phyloP scores from a whole-genome alignment of 1,140 invertebrate genomes.

The Archivesica marissinica region DNA sequence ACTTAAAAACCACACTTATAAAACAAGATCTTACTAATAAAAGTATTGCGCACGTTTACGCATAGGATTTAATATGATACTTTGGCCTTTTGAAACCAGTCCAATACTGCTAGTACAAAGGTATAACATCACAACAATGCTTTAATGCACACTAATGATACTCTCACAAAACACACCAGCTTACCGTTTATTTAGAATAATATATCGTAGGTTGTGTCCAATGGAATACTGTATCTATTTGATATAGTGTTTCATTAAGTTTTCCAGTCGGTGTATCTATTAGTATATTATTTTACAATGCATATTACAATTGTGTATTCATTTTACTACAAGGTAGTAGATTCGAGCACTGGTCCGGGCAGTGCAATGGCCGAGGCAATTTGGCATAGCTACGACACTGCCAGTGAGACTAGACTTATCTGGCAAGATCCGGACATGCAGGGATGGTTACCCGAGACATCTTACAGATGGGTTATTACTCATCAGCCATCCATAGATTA shows the following conservation, averaged over 20 bases:
- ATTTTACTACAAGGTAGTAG: conserved; percentile 89
- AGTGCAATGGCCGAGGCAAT: conserved; percentile 94
- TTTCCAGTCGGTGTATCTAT: no score
- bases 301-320: not conserved
- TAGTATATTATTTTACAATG: no score
- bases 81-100: no score
- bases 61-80: no score
- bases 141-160: no score
- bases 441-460: conserved; percentile 65
- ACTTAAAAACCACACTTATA: no score
- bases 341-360: conserved; percentile 95
- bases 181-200: not conserved
- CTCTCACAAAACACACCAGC: not conserved
- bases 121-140: no score
- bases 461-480: conserved; percentile 69
- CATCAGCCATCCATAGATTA: conserved; percentile 69
- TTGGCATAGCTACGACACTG: conserved; percentile 93
- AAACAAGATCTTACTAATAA: no score
- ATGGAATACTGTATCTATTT: not conserved
- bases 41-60: no score
- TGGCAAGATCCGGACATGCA: conserved; percentile 71
- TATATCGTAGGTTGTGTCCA: not conserved
- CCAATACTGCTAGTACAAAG: no score
- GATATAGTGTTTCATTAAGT: not conserved
- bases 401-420: conserved; percentile 33